Evolutionary conservation across 2,113 vertebrate species (phyloP).

Genomic region (Rhinogobius similis): DNA sequence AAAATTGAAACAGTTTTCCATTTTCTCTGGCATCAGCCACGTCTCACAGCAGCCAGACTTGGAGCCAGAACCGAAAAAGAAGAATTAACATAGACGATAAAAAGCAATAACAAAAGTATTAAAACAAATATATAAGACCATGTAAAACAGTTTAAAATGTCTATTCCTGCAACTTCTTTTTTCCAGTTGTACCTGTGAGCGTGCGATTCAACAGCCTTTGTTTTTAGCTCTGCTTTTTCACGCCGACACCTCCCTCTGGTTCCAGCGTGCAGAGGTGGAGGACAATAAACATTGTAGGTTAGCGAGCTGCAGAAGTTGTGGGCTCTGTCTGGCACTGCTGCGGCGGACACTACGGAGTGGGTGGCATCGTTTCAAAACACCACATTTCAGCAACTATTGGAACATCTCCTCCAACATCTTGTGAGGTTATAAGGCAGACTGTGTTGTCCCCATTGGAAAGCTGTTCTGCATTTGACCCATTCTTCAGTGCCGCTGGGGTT

Average conservation of each 20-base stretch:
- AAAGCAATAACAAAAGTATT: too few relatives aligned
- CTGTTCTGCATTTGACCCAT: too few relatives aligned
- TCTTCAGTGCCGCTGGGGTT: too few relatives aligned
- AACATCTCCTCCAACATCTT: not conserved
- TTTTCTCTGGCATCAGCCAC: too few relatives aligned
- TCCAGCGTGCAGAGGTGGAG: not conserved
- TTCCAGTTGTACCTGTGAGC: slow-evolving; percentile 10
- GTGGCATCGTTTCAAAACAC: not conserved
- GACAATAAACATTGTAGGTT: not conserved
- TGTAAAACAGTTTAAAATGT: too few relatives aligned
- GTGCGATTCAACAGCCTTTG: not conserved
- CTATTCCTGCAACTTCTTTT: not conserved
- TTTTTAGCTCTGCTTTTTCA: not conserved
- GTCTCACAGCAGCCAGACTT: too few relatives aligned
- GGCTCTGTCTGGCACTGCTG: slow-evolving; percentile 7
- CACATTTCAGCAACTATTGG: too few relatives aligned
- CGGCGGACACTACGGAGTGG: not conserved
- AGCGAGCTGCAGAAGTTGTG: not conserved
- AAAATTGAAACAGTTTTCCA: too few relatives aligned
- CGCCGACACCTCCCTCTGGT: slow-evolving; percentile 12
- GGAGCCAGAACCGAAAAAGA: too few relatives aligned
- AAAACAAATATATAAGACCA: too few relatives aligned
- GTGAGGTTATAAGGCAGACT: not conserved
- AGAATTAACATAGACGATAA: too few relatives aligned
- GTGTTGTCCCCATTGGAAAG: not conserved